Evolutionary conservation across 1,140 invertebrate genomes (phyloP).

Genomic region (Drosophila asahinai): DNA sequence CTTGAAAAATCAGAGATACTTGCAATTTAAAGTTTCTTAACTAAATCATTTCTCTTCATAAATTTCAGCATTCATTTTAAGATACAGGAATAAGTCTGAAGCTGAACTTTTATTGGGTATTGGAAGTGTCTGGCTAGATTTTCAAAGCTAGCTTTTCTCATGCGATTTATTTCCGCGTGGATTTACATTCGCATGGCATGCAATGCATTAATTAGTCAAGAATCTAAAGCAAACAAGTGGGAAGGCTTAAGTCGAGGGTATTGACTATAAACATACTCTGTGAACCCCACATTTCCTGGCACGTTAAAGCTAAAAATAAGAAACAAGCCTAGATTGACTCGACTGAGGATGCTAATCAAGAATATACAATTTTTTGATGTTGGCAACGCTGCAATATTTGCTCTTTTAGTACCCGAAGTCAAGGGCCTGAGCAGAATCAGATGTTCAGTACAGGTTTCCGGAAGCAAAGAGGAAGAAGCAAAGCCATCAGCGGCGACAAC

Average conservation of each 20-base stretch:
- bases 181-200: conserved; percentile 24
- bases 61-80: neutral
- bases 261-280: neutral
- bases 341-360: neutral
- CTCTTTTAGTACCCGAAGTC: neutral
- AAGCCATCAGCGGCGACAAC: conserved; percentile 7
- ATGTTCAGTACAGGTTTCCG: conserved; percentile 26
- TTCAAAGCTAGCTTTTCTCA: conserved; percentile 26
- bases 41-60: neutral
- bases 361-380: neutral
- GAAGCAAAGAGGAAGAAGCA: conserved; percentile 9
- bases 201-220: conserved; percentile 50
- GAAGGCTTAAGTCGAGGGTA: neutral
- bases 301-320: too few relatives aligned
- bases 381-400: neutral
- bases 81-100: conserved; percentile 5
- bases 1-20: neutral
- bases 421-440: neutral
- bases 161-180: conserved; percentile 49
- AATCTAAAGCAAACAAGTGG: conserved; percentile 2
- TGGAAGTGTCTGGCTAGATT: conserved; percentile 2
- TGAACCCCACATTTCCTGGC: neutral
- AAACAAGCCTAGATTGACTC: too few relatives aligned
- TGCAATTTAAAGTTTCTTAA: neutral
- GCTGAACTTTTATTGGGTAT: neutral